Conservation (phyloP, 2,888 invertebrate genomes). For the Brachynemurus nebulosus region DNA sequence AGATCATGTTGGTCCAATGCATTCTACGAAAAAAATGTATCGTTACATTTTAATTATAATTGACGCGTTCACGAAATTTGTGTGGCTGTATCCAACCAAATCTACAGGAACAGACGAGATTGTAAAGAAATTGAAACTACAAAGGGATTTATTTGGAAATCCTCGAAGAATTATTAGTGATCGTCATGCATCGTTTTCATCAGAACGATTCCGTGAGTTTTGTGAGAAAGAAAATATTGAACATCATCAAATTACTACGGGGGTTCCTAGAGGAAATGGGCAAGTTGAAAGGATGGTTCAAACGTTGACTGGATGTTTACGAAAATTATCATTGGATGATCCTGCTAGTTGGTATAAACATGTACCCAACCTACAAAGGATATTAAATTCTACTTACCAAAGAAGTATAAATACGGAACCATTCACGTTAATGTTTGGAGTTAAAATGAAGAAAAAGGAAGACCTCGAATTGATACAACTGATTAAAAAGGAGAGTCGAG, state of each 20-base stretch:
- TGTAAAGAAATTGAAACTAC: not conserved
- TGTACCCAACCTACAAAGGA: not conserved
- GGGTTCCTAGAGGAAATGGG: slow-evolving; percentile 2
- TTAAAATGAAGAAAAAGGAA: slow-evolving; percentile 11
- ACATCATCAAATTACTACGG: not conserved
- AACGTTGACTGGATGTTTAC: slow-evolving; percentile 3
- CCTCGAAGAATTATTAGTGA: not conserved
- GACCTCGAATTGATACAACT: too few species aligned
- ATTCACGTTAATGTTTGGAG: slow-evolving; percentile 8
- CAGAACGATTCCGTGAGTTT: slow-evolving; percentile 1
- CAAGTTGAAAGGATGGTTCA: slow-evolving; percentile 1
- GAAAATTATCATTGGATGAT: not conserved
- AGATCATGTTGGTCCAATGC: too few species aligned
- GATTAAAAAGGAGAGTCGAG: too few species aligned
- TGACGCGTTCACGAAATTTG: too few species aligned
- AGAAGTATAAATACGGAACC: slow-evolving; percentile 9
- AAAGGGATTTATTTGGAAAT: not conserved
- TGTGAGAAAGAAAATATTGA: not conserved
- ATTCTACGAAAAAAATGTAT: too few species aligned
- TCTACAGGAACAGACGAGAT: slow-evolving; percentile 14
- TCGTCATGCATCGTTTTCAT: not conserved
- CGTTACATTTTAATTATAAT: too few species aligned
- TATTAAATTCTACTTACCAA: slow-evolving; percentile 11
- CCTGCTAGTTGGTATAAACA: slow-evolving; percentile 1
- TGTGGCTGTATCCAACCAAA: slow-evolving; percentile 26